Conservation (phyloP, 2,797 vertebrate genomes). For the Mareca penelope region DNA sequence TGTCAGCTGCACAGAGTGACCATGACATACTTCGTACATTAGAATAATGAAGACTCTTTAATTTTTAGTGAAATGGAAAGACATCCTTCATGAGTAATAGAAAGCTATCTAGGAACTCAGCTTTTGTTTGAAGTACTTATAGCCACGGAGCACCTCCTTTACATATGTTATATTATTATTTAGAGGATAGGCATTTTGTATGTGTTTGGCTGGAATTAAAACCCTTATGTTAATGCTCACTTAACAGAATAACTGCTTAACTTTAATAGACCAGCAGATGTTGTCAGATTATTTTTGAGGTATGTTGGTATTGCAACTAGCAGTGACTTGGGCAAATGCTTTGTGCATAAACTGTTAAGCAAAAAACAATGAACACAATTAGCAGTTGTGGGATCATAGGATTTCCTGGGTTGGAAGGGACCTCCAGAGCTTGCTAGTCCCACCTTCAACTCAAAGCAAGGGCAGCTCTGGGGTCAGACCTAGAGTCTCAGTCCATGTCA, state of each 20-base stretch:
- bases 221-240: not conserved
- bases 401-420: not conserved
- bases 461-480: not conserved
- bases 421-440: not conserved
- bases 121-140: not conserved
- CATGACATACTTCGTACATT: not conserved
- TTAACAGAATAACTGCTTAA: not conserved
- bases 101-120: not conserved
- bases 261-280: not conserved
- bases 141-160: not conserved
- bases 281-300: not conserved
- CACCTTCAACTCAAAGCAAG: fast-evolving
- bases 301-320: not conserved
- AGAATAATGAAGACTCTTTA: not conserved
- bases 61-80: not conserved
- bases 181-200: not conserved
- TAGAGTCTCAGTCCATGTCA: not conserved
- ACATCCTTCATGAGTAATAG: not conserved
- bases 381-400: not conserved
- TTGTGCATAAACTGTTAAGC: not conserved
- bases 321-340: not conserved
- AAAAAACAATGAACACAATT: not conserved
- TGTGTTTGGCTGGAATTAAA: not conserved
- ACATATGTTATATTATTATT: not conserved
- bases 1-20: not conserved